Evolutionary conservation across 2,113 vertebrate genomes (phyloP).

Genomic region (Phaethon lepturus): DNA sequence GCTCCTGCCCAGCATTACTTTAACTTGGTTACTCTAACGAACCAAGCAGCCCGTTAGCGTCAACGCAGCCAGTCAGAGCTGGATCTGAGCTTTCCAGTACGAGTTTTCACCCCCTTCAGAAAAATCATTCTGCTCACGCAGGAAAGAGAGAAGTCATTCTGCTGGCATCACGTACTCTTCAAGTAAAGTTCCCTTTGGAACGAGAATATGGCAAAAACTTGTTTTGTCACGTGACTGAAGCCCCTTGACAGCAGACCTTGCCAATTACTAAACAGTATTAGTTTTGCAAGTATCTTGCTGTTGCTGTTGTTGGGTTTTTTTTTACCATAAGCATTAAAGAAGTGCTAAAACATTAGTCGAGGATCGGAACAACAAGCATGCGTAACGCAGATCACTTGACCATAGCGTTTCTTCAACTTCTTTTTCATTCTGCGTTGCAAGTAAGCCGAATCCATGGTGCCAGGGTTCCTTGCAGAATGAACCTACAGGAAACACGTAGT

Average conservation of each 20-base stretch:
- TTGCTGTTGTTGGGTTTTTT: not conserved
- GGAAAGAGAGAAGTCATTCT: not conserved
- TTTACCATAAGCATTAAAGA: too few relatives aligned
- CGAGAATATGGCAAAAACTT: not conserved
- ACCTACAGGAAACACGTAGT: not conserved
- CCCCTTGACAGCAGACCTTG: not conserved
- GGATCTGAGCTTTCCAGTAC: not conserved
- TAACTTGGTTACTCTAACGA: not conserved
- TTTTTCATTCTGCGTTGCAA: not conserved
- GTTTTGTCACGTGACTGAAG: not conserved
- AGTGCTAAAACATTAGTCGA: not conserved
- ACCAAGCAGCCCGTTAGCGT: not conserved
- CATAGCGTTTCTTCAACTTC: not conserved
- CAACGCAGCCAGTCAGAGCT: not conserved
- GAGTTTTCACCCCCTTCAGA: not conserved
- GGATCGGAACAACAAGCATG: fast-evolving
- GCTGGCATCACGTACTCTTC: fast-evolving
- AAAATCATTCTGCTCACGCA: too few relatives aligned
- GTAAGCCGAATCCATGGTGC: not conserved
- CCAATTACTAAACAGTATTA: too few relatives aligned
- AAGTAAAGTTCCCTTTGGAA: not conserved
- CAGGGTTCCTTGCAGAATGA: not conserved
- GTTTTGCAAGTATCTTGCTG: not conserved
- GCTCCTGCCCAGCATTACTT: not conserved
- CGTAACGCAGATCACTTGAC: fast-evolving